Base-by-base conservation (phyloP, 2,113 vertebrate genomes). In the Rhea pennata region DNA sequence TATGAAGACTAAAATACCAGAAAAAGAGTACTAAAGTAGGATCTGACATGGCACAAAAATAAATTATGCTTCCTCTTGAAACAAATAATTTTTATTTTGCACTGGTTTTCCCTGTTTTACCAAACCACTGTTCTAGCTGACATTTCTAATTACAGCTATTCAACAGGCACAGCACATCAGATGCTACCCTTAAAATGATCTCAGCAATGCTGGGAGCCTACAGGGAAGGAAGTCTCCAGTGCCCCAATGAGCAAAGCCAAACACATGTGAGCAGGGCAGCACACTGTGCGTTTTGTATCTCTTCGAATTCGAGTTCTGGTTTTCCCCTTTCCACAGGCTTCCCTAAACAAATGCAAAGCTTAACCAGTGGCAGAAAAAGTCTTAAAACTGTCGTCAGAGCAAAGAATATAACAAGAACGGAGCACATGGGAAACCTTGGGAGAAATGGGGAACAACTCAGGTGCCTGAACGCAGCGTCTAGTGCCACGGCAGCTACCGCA, bases 401-500 rank as follows among this genome's bases (percentile, higher is more conserved):
- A 39, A 66, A 66, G 21, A 62, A 50, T 29, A 13, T 22, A 33
- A 54, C 50, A 50, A 42, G 44, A 90, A 31, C 0, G 70, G 58
- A 59, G 48, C 39, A 73, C 51, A 51, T 26, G 39, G 65, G 24
- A 80, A 56, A 75, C 53, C 42, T 14, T 84, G 24, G 19, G 24
- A 70, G 33, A 13, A 7, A 51, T 12, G 1, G 5, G 42, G 23
- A 64, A 50, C 19, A 72, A n/a, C 56, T 1, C 44, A 42, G 29
- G 46, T 59, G 56, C 42, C 36, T 62, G 27, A 4, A 74, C 21
- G 17, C 0, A 66, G 61, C 53, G 61, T 50, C 64, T 5, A 11
- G 54, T 5, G n/a, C 54, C 39, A 39, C 1, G 27, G 39, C 4
- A 48, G 48, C 31, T 14, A 53, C 12, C 0, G 26, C 2, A 58